phyloP scores from a whole-genome alignment of 2,888 invertebrate genomes.

The Chironomus tentans region DNA sequence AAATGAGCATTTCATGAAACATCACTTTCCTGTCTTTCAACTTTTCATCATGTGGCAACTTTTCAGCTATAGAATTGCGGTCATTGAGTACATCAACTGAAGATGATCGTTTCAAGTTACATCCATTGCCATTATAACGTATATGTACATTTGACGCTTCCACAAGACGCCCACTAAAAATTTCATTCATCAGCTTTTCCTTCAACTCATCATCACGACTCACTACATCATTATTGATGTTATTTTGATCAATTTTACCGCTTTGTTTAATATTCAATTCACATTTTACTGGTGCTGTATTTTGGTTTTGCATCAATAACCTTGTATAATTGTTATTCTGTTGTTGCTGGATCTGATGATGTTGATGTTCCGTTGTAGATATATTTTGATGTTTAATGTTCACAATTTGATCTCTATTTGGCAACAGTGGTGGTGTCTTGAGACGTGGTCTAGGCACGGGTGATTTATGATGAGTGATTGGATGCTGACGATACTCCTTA shows the following conservation, averaged over 20 bases:
- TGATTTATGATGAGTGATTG: not conserved
- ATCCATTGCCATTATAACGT: constrained; percentile 31
- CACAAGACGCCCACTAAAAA: not conserved
- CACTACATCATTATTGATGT: constrained; percentile 25
- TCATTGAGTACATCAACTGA: constrained; percentile 19
- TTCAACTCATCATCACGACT: constrained; percentile 18
- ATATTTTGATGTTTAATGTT: not conserved
- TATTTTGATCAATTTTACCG: not conserved
- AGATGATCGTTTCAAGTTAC: constrained; percentile 25
- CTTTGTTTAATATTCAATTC: not conserved
- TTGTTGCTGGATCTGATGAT: not conserved
- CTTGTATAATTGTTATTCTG: constrained; percentile 1
- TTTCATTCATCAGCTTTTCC: constrained; percentile 19
- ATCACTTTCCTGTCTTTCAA: constrained; percentile 39
- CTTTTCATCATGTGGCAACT: constrained; percentile 22
- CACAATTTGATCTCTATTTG: not conserved
- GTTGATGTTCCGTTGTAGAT: not conserved
- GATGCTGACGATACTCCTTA: not conserved
- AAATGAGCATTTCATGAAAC: constrained; percentile 59
- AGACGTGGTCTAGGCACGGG: not conserved
- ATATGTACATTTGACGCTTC: constrained; percentile 13
- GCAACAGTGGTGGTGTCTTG: not conserved
- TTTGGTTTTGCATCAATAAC: constrained; percentile 14
- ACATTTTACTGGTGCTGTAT: not conserved
- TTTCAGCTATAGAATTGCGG: not conserved